A percentile compares a stretch with the other conserved stretches of the same genome.
Evolutionary conservation across 2,888 invertebrate genomes (phyloP).

Genomic region (Ectemnius lituratus): DNA sequence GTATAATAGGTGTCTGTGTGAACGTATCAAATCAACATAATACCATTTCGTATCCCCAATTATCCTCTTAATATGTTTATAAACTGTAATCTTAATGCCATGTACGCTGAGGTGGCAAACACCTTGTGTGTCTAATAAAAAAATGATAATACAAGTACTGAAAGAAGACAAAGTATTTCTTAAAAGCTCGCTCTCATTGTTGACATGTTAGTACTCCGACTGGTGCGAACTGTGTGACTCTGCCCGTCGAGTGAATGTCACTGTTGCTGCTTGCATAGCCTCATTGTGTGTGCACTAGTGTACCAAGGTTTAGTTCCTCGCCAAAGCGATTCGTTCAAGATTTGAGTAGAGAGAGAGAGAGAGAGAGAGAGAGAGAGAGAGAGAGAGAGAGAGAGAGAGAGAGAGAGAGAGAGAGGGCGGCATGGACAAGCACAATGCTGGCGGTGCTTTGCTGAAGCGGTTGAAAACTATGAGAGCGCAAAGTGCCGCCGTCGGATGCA

Average conservation of each 20-base stretch:
- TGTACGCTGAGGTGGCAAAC: neutral
- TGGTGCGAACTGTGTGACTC: no score
- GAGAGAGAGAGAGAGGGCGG: constrained; percentile 26
- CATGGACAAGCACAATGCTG: neutral
- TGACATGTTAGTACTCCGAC: no score
- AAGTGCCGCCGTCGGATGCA: neutral
- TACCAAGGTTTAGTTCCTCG: no score
- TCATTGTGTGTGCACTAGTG: no score
- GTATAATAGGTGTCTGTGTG: constrained; percentile 12
- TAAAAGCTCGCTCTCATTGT: no score
- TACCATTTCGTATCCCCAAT: no score
- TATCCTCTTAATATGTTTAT: neutral
- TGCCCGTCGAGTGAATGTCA: neutral
- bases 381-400: constrained; percentile 10
- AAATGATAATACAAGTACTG: no score
- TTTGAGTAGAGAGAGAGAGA: constrained; percentile 12
- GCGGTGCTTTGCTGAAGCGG: neutral
- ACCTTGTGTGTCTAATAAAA: no score
- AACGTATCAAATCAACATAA: constrained; percentile 1
- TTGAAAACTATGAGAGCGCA: constrained; percentile 4
- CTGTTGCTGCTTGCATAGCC: no score
- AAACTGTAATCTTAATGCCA: neutral
- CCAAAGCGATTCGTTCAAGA: no score
- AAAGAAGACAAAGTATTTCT: no score
- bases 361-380: constrained; percentile 13